These are phyloP conservation scores for Eidolon helvum DNA, from an alignment of 2,113 vertebrate genomes.

Conservation along the genomic window DNA sequence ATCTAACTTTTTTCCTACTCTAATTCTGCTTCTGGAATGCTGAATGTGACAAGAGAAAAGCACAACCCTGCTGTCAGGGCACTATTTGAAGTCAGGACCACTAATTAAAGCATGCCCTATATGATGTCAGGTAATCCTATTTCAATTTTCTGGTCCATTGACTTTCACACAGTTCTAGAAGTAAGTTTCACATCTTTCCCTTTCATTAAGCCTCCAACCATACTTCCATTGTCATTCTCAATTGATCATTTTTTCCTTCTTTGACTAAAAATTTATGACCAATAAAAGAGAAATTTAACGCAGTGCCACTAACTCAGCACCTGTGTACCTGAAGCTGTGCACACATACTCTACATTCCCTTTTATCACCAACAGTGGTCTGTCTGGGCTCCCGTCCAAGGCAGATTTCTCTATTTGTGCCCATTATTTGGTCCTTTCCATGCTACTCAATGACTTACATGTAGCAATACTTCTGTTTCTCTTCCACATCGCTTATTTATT, in stretches of 20 bases:
- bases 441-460: not conserved
- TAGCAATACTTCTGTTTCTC: not conserved
- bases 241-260: not conserved
- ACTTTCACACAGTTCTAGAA: not conserved
- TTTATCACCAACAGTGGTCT: not conserved
- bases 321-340: not conserved
- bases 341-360: not conserved
- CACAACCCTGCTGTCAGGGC: not conserved
- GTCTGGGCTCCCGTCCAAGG: not conserved
- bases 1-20: not conserved
- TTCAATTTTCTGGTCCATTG: not conserved
- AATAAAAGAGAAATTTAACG: not conserved
- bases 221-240: not conserved
- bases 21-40: not conserved
- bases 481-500: not conserved
- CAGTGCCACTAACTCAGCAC: rapidly evolving
- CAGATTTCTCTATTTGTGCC: not conserved
- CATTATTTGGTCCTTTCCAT: not conserved
- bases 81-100: not conserved
- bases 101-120: not conserved
- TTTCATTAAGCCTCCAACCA: not conserved
- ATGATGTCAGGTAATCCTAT: not conserved
- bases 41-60: not conserved
- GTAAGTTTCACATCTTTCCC: not conserved
- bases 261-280: not conserved